phyloP scores from a whole-genome alignment of 2,888 invertebrate species.

The Harmothoe impar region DNA sequence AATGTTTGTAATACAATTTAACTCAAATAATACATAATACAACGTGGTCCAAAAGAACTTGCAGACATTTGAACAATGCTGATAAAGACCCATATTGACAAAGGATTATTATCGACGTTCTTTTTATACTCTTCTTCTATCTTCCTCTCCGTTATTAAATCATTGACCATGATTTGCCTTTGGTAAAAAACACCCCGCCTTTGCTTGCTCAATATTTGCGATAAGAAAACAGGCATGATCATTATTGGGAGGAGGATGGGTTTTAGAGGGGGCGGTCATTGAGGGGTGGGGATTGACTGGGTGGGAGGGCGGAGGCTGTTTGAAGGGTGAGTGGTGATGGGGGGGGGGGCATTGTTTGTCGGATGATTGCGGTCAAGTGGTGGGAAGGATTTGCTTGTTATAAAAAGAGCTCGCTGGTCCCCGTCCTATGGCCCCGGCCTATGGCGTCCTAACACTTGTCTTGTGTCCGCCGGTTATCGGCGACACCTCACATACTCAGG shows the following conservation, averaged over 20 bases:
- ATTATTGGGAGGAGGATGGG: slow-evolving; percentile 4
- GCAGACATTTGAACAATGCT: no score
- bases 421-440: no score
- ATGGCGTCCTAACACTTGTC: no score
- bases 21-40: no score
- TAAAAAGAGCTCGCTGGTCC: slow-evolving; percentile 26
- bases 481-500: background rate
- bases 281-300: background rate
- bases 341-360: background rate
- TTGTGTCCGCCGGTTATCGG: slow-evolving; percentile 22
- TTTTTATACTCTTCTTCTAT: background rate
- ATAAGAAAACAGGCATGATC: slow-evolving; percentile 28
- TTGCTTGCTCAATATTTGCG: slow-evolving; percentile 30
- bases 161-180: slow-evolving; percentile 11
- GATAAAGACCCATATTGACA: slow-evolving; percentile 1
- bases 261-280: background rate
- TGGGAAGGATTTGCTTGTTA: background rate
- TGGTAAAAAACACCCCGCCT: background rate
- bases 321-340: no score
- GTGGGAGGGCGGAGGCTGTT: background rate
- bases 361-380: slow-evolving; percentile 40
- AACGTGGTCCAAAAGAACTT: no score
- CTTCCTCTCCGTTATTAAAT: background rate
- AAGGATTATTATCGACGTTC: background rate
- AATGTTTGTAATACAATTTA: no score